Base-by-base conservation (phyloP, 2,888 invertebrate species). In the Epicampocera succincta region DNA sequence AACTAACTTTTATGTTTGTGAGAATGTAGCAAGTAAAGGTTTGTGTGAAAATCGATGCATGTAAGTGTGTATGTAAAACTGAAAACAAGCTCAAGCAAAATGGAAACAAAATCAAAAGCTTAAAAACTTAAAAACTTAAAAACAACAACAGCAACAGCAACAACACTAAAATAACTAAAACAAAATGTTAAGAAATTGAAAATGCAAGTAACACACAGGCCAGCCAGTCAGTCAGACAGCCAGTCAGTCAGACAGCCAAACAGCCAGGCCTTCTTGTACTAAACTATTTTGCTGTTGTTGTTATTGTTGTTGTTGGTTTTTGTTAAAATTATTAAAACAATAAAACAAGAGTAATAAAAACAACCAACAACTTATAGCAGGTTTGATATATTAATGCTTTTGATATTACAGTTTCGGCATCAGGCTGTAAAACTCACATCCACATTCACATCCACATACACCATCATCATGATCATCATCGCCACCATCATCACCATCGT, bases 391-490 rank as follows among this genome's bases (percentile, higher is more conserved):
- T 63, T 63, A 63, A 38, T 71, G 56, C 38, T 79, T 66, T 33
- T 73, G 48, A 71, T 79, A 73, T 60, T 68, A 58, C 44, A 61
- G 66, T 79, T 73, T 73, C 79, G 81, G 77, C 81, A 81, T 77
- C 77, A 81, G 73, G 73, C 81, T 69, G 46, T 74, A 77, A 74
- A 68, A 19, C 50, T 29, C 63, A 71, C 69, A 56, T 58, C 17
- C 13, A 44, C 15, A 44, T n/a, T n/a, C n/a, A n/a, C n/a, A n/a
- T 40, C 11, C 8, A 29, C 29, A 54, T n/a, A n/a, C 66, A 21
- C 17, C 50, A 29, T 44, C 52, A 65, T 40, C 2, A 46, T 19
- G 40, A 52, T 15, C 58, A 54, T 21, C 38, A 63, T 15, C 46
- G 61, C 46, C 19, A 50, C 12, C 38, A 63, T 25, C 15, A 77